Conservation (phyloP, 2,113 vertebrate species). For the Glaucomys volans region DNA sequence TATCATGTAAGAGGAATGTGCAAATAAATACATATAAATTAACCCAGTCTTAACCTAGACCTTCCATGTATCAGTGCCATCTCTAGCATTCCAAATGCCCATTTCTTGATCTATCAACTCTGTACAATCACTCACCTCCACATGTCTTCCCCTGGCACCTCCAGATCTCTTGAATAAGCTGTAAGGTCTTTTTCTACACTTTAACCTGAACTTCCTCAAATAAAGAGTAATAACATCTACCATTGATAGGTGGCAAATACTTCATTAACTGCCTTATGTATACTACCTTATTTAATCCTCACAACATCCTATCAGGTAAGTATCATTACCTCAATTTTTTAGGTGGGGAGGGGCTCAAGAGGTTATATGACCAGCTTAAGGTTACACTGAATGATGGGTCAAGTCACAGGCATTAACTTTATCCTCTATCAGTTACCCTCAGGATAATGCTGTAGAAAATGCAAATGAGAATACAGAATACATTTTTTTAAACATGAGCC, state of each 20-base stretch:
- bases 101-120: not conserved
- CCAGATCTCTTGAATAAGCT: conserved; percentile 10
- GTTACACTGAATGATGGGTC: not conserved
- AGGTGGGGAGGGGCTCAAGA: not conserved
- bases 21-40: conserved; percentile 9
- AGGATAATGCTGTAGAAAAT: not conserved
- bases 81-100: not conserved
- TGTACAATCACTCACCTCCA: not conserved
- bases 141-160: not conserved
- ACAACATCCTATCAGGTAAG: not conserved
- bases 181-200: not conserved
- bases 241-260: conserved; percentile 4
- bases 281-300: conserved; percentile 15
- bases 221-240: not conserved
- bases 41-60: not conserved
- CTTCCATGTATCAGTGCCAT: not conserved
- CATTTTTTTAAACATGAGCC: not conserved
- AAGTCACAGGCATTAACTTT: conserved; percentile 33
- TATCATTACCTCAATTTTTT: conserved; percentile 14
- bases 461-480: conserved; percentile 29
- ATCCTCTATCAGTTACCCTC: not conserved
- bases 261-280: not conserved
- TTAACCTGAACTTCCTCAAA: conserved; percentile 8
- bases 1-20: not conserved
- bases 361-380: not conserved